A percentile compares a stretch with the other conserved stretches of the same genome.
These are phyloP conservation scores for Scaptodrosophila lebanonensis DNA, from an alignment of 1,140 invertebrate species.

Conservation along the genomic window DNA sequence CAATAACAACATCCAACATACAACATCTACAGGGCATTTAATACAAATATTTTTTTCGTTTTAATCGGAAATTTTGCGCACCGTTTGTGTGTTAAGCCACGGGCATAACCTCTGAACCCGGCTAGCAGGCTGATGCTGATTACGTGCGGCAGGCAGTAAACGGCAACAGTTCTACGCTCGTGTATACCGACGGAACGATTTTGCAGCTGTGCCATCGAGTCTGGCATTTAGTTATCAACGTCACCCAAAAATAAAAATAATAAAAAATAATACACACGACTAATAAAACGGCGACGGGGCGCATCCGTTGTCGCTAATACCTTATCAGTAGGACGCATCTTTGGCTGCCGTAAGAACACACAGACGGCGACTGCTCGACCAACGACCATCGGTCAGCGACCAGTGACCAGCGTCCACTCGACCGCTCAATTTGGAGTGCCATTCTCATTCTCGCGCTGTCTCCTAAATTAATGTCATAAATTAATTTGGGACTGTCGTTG, in stretches of 20 bases:
- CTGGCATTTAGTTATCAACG: slow-evolving; percentile 38
- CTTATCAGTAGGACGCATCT: slow-evolving; percentile 60
- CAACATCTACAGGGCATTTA: no score
- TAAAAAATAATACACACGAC: background rate
- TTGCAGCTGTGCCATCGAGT: slow-evolving; percentile 2
- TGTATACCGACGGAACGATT: slow-evolving; percentile 12
- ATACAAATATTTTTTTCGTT: no score
- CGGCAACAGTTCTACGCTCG: background rate
- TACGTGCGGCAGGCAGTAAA: no score
- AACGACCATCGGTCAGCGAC: background rate
- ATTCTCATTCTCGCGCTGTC: slow-evolving; percentile 63
- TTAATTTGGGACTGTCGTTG: slow-evolving; percentile 49
- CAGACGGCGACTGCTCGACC: slow-evolving; percentile 28
- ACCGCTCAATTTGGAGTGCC: slow-evolving; percentile 64
- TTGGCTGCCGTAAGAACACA: slow-evolving; percentile 33
- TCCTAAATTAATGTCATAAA: slow-evolving; percentile 76
- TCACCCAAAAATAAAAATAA: slow-evolving; percentile 9
- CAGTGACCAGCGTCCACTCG: slow-evolving; percentile 15
- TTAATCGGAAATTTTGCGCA: no score
- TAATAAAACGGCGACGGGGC: slow-evolving; percentile 9
- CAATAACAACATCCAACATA: slow-evolving; percentile 4
- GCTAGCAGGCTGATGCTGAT: slow-evolving; percentile 13
- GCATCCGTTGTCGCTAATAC: slow-evolving; percentile 48
- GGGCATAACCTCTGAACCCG: slow-evolving; percentile 33
- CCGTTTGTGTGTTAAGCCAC: slow-evolving; percentile 26